Percentiles rank a stretch among this genome's conserved stretches.
These are phyloP conservation scores for Anniella stebbinsi DNA, from an alignment of 2,797 vertebrate genomes.

Conservation along the genomic window DNA sequence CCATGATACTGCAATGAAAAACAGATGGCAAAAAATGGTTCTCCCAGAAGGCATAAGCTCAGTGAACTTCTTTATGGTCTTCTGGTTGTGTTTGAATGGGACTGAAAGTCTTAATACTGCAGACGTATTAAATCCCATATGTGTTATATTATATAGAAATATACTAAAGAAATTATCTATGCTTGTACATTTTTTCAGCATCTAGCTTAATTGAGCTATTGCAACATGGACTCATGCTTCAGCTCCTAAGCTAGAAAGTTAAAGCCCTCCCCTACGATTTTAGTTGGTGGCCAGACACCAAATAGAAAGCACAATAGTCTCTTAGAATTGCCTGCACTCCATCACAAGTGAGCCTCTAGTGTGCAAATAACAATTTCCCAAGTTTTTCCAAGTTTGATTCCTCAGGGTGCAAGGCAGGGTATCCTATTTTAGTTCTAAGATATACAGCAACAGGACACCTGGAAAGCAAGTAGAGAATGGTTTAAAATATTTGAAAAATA, in stretches of 20 bases:
- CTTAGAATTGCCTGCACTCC: constrained; percentile 34
- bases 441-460: constrained; percentile 19
- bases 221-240: constrained; percentile 25
- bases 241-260: constrained; percentile 40
- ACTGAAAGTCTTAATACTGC: constrained; percentile 8
- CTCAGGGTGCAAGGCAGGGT: background rate
- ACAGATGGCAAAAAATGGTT: constrained; percentile 16
- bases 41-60: constrained; percentile 45
- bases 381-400: constrained; percentile 29
- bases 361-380: constrained; percentile 30
- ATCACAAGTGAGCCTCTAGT: constrained; percentile 1
- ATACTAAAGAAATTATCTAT: constrained; percentile 9
- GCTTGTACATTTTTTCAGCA: background rate
- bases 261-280: constrained; percentile 43
- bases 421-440: constrained; percentile 35
- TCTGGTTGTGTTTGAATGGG: constrained; percentile 11
- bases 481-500: background rate
- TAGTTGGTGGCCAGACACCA: constrained; percentile 43
- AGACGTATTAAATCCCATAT: background rate
- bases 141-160: constrained; percentile 38
- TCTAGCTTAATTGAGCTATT: constrained; percentile 59
- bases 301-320: constrained; percentile 26
- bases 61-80: background rate
- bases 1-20: constrained; percentile 27
- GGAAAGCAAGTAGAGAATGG: background rate